These are phyloP conservation scores for Pogonognathellus flavescens DNA, from an alignment of 1,140 invertebrate species.

Conservation along the genomic window DNA sequence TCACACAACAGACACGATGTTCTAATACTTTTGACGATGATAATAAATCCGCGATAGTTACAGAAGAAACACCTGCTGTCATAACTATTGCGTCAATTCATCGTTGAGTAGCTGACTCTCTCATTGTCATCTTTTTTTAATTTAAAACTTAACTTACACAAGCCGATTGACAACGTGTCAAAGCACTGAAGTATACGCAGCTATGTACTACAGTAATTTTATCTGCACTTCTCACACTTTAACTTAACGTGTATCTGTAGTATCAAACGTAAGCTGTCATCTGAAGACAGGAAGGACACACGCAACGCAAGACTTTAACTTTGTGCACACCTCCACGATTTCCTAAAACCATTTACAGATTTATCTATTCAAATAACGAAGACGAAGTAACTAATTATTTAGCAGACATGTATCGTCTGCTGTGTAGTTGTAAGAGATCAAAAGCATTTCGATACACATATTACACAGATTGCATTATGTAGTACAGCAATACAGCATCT, in stretches of 20 bases:
- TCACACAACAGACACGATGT: too few species aligned
- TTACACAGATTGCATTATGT: background rate
- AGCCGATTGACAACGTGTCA: constrained; percentile 21
- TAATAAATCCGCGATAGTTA: background rate
- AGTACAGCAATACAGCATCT: too few species aligned
- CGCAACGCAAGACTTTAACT: background rate
- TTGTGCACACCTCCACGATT: background rate
- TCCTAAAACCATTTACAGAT: background rate
- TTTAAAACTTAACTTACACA: constrained; percentile 11
- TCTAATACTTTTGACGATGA: background rate
- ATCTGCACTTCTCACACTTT: background rate
- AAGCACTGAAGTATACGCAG: background rate
- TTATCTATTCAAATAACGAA: background rate
- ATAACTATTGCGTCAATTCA: background rate
- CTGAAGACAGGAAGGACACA: background rate
- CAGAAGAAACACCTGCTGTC: constrained; percentile 29
- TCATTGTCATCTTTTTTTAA: constrained; percentile 25
- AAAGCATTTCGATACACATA: background rate
- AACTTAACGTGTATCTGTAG: too few species aligned
- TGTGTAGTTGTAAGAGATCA: background rate
- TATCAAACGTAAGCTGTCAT: too few species aligned
- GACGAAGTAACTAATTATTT: background rate
- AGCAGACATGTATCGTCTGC: background rate
- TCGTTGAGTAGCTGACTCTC: background rate
- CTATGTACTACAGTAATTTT: background rate